Base-by-base conservation (phyloP, 1,140 invertebrate species). In the Drosophila insularis region DNA sequence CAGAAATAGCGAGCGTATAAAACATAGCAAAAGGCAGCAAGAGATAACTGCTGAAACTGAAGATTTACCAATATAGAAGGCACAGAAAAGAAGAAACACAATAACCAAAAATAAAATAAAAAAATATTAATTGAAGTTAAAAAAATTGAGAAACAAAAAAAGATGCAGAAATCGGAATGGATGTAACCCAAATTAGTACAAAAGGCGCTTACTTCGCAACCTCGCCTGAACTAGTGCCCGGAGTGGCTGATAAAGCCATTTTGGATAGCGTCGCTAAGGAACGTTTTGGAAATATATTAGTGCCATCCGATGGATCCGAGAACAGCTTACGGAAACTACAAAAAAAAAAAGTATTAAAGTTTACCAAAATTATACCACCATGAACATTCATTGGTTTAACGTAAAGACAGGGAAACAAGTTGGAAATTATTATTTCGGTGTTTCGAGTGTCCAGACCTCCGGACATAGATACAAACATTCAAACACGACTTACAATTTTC, bases 401-500 rank as follows among this genome's bases (percentile, higher is more conserved):
- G 27, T 27, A 27, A 27, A 27, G 27, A 27, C 1, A 27, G 5
- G 0, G 27, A 27, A 27, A 27, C 0, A 27, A 27, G 27, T 27
- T 27, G 4, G 0, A 27, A 27, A 27, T 27, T 27, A 27, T 27
- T 27, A 27, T 27, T 27, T 27, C 6, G 4, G 27, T 27, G 27
- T 27, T 27, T 27, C 27, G 27, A 5, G 27, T 5, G 27, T 5
- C 27, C 27, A 27, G 27, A 27, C 5, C 5, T 5, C 4, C 4
- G 5, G 27, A 32, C 64, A 74, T 39, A 50, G 58, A 11, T 19
- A 31, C 31, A 11, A 31, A 31, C 31, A 2, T 43, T 43, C n/a
- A 23, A 39, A 4, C 5, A 37, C 68, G 71, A 96, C 96, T 95
- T 95, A 98, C 97, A 98, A 98, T 95, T 97, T 98, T 80, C 97